Base-by-base conservation (phyloP, 2,888 invertebrate species). In the Seira musarum region DNA sequence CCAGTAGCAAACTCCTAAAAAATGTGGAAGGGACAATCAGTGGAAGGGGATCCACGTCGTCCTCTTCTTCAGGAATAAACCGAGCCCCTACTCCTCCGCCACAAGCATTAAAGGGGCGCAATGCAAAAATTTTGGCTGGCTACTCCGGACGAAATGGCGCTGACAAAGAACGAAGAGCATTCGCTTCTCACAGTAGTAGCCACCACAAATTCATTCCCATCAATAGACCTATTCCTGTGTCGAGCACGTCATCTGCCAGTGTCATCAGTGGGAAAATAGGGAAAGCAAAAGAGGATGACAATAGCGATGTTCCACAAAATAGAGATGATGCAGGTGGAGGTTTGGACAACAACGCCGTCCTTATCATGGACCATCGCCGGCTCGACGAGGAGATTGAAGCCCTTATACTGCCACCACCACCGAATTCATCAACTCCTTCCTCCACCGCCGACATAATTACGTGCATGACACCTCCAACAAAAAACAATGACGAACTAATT, bases 51-150 rank as follows among this genome's bases (percentile, higher is more conserved):
- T 68, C 66, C 10, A 19, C 66, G 5, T 21, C 66, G 5, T 21
- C 66, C 60, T 49, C 25, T 63, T 49, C 60, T 30, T 67, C 75
- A 6, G 63, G 35, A 17, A 70, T 77, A 6, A 64, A 69, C 21
- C 49, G 77, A 22, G 70, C 63, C 35, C 77, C 77, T 13, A 77
- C 77, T 3, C 77, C 77, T n/a, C 66, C 66, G 21, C 77, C 77
- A 35, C 77, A 69, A 30, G 67, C 75, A 8, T 17, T 76, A 17
- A 76, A 49, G 1, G 63, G 46, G 8, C 8, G 64, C 10, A 53
- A 57, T 21, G 73, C 22, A 2, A 24, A 46, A 24, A 64, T 63
- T 10, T 21, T 46, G 22, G 60, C 21, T 3, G 60, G 60, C 60
- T 21, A 21, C 22, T 60, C 60, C 2, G 63, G 46, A 8, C 8